Evolutionary conservation across 2,888 invertebrate genomes (phyloP), one percentile per base, ranked within the genome.

Genomic region (Scaptomyza tumidula): DNA sequence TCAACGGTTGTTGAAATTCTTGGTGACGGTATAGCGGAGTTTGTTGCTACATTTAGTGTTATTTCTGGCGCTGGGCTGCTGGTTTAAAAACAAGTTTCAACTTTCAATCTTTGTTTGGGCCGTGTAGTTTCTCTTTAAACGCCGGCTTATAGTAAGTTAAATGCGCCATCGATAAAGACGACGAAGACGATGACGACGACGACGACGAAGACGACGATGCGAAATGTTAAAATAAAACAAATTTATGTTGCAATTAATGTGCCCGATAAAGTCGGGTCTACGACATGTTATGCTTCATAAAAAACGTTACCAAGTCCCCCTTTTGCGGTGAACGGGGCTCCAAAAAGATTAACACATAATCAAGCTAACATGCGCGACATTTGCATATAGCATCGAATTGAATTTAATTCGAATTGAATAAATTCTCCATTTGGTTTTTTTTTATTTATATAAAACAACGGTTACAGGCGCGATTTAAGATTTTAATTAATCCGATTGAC

Each of bases 241-340:
- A 86, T 89, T 86, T 89, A 86, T 88, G 86, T 83, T 87, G 88
- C 89, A 86, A 88, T 89, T 89, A 86, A 86, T 80, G 88, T 75
- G 62, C 29, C 39, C 78, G 71, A 86, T 86, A 89, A 89, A 89
- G 59, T 74, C 56, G 68, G 59, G 65, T 73, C 84, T 76, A 74
- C 78, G 78, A 86, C 76, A 80, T 89, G 75, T 80, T 80, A 74
- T 71, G 80, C 75, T 62, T 75, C 73, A 77, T 71, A 81, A 81
- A 81, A 75, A 60, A 54, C 54, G 60, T 43, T 62, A 64, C 73
- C 55, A 31, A 43, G 67, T 14, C 37, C n/a, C 19, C 33, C 16
- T 39, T 9, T 2, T 7, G 10, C 35, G 24, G 13, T 11, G 50
- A 39, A 13, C 13, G 52, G 63, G 29, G 9, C 6, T 27, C 71